Base-by-base conservation (phyloP, 2,888 invertebrate species). In the Pyrgus malvae region DNA sequence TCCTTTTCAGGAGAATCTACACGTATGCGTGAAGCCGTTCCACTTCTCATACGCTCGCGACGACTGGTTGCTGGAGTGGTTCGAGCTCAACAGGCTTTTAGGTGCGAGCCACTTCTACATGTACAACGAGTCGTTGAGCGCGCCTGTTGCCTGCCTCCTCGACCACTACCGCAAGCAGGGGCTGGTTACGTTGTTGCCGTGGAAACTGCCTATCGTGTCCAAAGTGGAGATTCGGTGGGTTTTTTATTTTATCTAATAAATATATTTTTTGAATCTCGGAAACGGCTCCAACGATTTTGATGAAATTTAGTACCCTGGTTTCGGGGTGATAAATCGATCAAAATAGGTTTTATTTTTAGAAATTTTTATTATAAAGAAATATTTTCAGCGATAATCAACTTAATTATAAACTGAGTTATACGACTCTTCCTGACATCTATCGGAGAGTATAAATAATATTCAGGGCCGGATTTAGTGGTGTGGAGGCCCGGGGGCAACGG, bases 51-150 rank as follows among this genome's bases (percentile, higher is more conserved):
- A 97, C 80, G 94, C 96, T 72, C 93, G 96, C 64, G 94, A 94
- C 3, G 87, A 96, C 54, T 96, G 96, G 91, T 89, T 98, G 62
- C 85, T 97, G 66, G 98, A 98, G 83, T 98, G 97, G 91, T 92
- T 98, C 68, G 98, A 98, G 80, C 87, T 98, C 67, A 96, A 98
- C 81, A 91, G 93, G 6, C 83, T 97, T 33, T 87, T 98, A 63
- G 98, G 98, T 0, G 96, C 95, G 31, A 93, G 93, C 46, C 97
- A 97, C 78, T 97, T 98, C 80, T 96, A 96, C 48, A 94, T 98
- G 83, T 98, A 97, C 89, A 98, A 98, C 78, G 95, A 96, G 76
- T 97, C 97, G 0, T 90, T 97, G 38, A 97, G 97, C 14, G 84
- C 92, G 0, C 93, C 94, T 46, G 96, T 96, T 9, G 93, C 93